Percentiles rank a stretch among this genome's conserved stretches.
These are phyloP conservation scores for Aphidius gifuensis DNA, from an alignment of 1,140 invertebrate species.

Conservation along the genomic window DNA sequence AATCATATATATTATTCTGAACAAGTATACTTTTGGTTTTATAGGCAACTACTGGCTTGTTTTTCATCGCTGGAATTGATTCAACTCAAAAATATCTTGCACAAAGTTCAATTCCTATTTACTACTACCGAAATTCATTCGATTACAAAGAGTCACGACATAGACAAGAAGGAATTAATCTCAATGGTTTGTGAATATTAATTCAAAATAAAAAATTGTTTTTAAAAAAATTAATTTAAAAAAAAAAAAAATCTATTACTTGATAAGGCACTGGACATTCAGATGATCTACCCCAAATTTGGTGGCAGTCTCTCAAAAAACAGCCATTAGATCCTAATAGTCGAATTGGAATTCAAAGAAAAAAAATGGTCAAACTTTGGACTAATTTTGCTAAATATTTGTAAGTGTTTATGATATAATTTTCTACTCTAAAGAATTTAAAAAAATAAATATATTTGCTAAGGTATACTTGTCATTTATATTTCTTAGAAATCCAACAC, in stretches of 20 bases:
- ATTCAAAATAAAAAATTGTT: no score
- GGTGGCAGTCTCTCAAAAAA: background rate
- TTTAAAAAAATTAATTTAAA: no score
- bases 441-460: no score
- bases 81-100: constrained; percentile 1
- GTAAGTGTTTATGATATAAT: background rate
- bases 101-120: background rate
- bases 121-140: constrained; percentile 10
- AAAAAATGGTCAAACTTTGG: background rate
- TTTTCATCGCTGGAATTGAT: no score
- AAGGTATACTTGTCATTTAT: no score
- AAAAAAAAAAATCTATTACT: no score
- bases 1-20: no score
- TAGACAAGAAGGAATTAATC: background rate
- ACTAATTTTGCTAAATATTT: constrained; percentile 9
- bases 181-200: background rate
- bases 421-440: no score
- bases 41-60: no score
- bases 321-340: constrained; percentile 2
- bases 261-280: constrained; percentile 3
- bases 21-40: no score
- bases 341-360: background rate
- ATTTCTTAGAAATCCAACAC: background rate
- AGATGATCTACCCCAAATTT: constrained; percentile 1
- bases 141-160: background rate